Evolutionary conservation across 1,140 invertebrate species (phyloP).

Genomic region (Condylostylus longicornis): DNA sequence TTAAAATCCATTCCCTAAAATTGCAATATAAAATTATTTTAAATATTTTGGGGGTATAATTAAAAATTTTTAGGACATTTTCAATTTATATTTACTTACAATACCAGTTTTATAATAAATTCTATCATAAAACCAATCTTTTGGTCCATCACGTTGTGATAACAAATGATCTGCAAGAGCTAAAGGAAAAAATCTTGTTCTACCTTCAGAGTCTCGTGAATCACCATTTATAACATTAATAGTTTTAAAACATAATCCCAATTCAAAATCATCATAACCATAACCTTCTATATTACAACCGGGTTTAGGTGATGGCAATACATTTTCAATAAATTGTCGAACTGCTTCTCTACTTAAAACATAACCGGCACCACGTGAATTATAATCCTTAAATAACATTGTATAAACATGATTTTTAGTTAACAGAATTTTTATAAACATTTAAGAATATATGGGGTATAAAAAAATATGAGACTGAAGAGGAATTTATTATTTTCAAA

Average conservation of each 20-base stretch:
- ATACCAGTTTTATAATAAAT: conserved; percentile 53
- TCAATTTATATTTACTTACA: conserved; percentile 7
- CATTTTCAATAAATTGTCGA: conserved; percentile 52
- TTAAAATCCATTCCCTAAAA: conserved; percentile 79
- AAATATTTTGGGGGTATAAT: too few species aligned
- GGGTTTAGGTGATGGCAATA: conserved; percentile 34
- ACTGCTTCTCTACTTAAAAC: conserved; percentile 70
- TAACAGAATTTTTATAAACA: not conserved
- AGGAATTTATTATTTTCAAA: not conserved
- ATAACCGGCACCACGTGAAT: conserved; percentile 87
- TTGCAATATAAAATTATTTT: conserved; percentile 1
- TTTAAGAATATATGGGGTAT: not conserved
- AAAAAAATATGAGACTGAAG: not conserved
- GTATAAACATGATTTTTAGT: not conserved
- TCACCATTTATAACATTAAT: conserved; percentile 73
- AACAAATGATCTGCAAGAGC: conserved; percentile 10
- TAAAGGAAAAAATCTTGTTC: conserved; percentile 57
- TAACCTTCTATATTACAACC: conserved; percentile 37
- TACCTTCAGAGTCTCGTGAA: conserved; percentile 60
- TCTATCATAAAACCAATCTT: conserved; percentile 17
- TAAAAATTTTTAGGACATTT: not conserved
- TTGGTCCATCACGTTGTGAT: conserved; percentile 8
- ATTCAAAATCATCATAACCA: conserved; percentile 82
- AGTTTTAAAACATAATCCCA: conserved; percentile 72
- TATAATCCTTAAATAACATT: conserved; percentile 55